Base-by-base conservation (phyloP, 2,888 invertebrate species). In the Protophormia terraenovae region DNA sequence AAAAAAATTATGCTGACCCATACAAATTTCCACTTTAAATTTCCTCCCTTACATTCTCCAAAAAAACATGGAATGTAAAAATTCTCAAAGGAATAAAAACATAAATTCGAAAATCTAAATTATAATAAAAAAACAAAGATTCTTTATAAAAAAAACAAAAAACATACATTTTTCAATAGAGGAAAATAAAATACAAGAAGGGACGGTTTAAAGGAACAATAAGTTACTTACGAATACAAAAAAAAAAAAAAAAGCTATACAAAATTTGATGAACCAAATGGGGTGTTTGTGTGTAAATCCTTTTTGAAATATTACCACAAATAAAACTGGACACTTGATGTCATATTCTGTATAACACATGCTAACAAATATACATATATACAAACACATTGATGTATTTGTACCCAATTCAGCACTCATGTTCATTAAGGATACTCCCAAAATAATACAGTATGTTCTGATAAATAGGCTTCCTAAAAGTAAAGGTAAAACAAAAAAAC, bases 241-340 rank as follows among this genome's bases (percentile, higher is more conserved):
- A 76, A 55, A 75, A 53, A 53, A 32, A 84, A 82, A 41, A 12
- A 8, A 66, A 75, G 77, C 41, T 76, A 64, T 78, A 75, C 84
- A 83, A 88, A 88, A 86, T 79, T 82, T n/a, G 84, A 87, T 78
- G 41, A 53, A 67, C 71, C 69, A 87, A 76, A 55, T 69, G 87
- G 89, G 88, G 90, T 91, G 90, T 90, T 88, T 89, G 88, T 87
- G 88, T 90, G 90, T 84, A 91, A 90, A 90, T 90, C 91, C 91
- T 89, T 86, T 88, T 89, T 90, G 90, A 91, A 90, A 91, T 91
- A 91, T 91, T 90, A 89, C 89, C 88, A 84, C 87, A 87, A 86
- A 87, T 87, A 88, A 83, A 87, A 86, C 72, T 80, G 83, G 87
- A 84, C 84, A 85, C 79, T 83, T 83, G 75, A 80, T 83, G 84